Evolutionary conservation across 2,113 vertebrate genomes (phyloP).

Genomic region (Pedetes capensis): DNA sequence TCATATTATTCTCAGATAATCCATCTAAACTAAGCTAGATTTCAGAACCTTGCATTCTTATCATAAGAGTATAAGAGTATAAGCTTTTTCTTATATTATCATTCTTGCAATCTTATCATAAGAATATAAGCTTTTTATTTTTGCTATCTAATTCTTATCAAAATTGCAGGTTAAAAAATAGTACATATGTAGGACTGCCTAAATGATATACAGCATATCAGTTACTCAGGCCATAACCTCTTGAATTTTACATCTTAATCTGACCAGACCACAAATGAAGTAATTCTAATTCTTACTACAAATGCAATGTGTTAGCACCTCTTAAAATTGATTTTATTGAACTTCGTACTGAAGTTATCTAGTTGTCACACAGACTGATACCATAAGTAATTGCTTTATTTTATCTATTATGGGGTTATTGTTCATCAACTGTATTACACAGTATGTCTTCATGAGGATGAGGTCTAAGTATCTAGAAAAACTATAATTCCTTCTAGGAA

Average conservation of each 20-base stretch:
- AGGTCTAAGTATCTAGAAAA: not conserved
- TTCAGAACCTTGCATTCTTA: constrained; percentile 38
- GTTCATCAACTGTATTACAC: not conserved
- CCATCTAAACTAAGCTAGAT: constrained; percentile 10
- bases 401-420: not conserved
- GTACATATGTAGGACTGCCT: constrained; percentile 67
- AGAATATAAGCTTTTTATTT: constrained; percentile 20
- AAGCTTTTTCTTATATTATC: no score
- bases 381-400: not conserved
- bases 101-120: constrained; percentile 60
- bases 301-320: not conserved
- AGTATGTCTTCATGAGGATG: not conserved
- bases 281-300: constrained; percentile 5
- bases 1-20: constrained; percentile 25
- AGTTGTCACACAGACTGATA: not conserved
- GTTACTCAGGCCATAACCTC: not conserved
- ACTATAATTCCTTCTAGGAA: not conserved
- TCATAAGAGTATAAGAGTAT: no score
- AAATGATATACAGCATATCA: constrained; percentile 34
- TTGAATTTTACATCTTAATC: constrained; percentile 44
- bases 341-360: not conserved
- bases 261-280: not conserved
- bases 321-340: not conserved
- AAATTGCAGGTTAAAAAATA: constrained; percentile 65
- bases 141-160: constrained; percentile 70